These are phyloP conservation scores for Canis aureus DNA, from an alignment of 2,113 vertebrate genomes.

Conservation along the genomic window DNA sequence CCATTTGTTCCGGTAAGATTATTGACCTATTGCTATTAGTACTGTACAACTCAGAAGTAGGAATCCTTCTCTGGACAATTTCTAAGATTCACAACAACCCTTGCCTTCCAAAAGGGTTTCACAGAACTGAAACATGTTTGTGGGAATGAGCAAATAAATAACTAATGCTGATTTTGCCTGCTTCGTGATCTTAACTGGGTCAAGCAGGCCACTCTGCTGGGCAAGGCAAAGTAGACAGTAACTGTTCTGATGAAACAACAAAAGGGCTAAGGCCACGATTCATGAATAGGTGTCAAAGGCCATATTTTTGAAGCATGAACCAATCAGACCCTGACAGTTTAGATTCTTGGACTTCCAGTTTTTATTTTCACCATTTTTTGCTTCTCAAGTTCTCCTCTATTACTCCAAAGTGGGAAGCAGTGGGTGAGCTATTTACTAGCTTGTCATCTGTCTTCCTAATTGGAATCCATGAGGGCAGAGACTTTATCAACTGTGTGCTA, in stretches of 20 bases:
- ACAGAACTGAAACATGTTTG: background rate
- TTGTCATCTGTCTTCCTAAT: background rate
- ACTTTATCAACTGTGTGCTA: background rate
- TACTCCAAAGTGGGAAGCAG: background rate
- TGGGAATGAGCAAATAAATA: background rate
- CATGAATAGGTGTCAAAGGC: background rate
- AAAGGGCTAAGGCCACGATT: background rate
- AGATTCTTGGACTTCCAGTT: background rate
- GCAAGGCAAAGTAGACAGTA: background rate
- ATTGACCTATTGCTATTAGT: background rate
- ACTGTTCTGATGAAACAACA: background rate
- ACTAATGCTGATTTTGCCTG: background rate
- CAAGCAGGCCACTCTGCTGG: background rate
- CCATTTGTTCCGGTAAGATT: background rate
- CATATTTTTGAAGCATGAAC: background rate
- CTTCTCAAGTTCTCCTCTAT: background rate
- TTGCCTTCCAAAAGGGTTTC: background rate
- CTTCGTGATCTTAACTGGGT: background rate
- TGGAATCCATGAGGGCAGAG: background rate
- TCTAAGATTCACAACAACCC: conserved; percentile 15
- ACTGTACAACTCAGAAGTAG: background rate
- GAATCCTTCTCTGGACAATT: background rate
- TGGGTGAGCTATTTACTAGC: background rate
- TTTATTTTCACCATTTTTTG: background rate
- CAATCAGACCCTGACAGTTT: background rate